A percentile compares a stretch with the other conserved stretches of the same genome.
These are phyloP conservation scores for Torymus texanus DNA, from an alignment of 2,888 invertebrate species.

Conservation along the genomic window DNA sequence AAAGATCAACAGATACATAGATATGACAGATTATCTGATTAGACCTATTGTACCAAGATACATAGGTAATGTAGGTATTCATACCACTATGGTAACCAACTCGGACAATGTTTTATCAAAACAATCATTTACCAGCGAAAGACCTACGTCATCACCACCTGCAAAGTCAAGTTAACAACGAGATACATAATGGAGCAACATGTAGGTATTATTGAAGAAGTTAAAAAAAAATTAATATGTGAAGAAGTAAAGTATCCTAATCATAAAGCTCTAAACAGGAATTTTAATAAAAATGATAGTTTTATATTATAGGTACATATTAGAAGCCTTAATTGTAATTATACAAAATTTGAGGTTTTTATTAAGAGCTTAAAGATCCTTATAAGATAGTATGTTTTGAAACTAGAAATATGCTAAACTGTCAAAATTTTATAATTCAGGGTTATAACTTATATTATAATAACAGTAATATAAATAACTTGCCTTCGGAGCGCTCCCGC, in stretches of 20 bases:
- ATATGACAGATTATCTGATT: too few species aligned
- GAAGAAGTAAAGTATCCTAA: neutral
- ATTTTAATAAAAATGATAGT: neutral
- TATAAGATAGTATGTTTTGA: neutral
- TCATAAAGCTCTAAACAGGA: neutral
- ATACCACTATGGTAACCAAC: neutral
- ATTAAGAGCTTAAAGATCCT: neutral
- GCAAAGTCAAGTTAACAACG: neutral
- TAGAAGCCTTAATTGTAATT: too few species aligned
- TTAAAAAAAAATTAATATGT: neutral
- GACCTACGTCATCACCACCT: neutral
- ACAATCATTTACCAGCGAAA: neutral
- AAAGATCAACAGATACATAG: too few species aligned
- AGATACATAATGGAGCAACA: conserved; percentile 1
- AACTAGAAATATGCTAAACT: neutral
- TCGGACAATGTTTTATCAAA: too few species aligned
- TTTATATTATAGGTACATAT: neutral
- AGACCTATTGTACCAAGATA: neutral
- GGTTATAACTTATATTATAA: neutral
- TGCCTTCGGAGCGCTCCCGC: too few species aligned
- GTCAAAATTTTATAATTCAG: neutral
- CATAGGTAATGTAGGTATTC: neutral
- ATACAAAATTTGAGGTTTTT: neutral
- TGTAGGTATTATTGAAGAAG: neutral
- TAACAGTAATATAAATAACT: neutral